Evolutionary conservation across 2,113 vertebrate species (phyloP), one percentile per base, ranked within the genome.

Genomic region (Oreochromis tanganicae): DNA sequence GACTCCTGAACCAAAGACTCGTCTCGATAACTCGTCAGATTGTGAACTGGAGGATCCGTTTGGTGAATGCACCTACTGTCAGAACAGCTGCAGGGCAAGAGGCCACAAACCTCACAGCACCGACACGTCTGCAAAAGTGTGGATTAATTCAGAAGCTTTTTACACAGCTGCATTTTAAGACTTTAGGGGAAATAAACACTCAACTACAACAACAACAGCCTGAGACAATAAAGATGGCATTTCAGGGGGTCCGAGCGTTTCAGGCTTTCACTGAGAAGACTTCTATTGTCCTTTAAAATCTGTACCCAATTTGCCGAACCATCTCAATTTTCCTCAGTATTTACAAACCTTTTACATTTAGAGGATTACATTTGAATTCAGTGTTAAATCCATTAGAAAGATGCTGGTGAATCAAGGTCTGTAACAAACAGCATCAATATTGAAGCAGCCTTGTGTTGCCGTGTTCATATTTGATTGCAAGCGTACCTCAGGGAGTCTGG

Each of bases 381-480:
- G 54, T 57, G 19, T 14, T 38, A 79, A 88, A 88, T 81, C 82
- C 50, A 85, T 87, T 90, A 68, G 32, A 88, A 86, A 50, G 71
- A 73, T 38, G 13, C 80, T 36, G 52, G 66, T 88, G 85, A 93
- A 89, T 92, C 32, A 84, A 75, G 19, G 59, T 81, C 71, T 59
- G 52, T n/a, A 56, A 87, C 87, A 83, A 91, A 92, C 68, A 7
- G 7, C 85, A 86, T 93, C 63, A 88, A 90, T 92, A 92, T 59
- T 91, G 82, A 63, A 85, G 85, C 78, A 75, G 83, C 41, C 54
- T 66, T 83, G 85, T 85, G 82, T 78, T 86, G 32, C 63, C 55
- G 56, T 88, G 82, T 89, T 92, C 63, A 71, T 84, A 88, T 92
- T 87, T 91, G 85, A 91, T 91, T 87, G 90, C 57, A 36, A 46